Evolutionary conservation across 1,140 invertebrate genomes (phyloP).

Genomic region (Argopecten irradians): DNA sequence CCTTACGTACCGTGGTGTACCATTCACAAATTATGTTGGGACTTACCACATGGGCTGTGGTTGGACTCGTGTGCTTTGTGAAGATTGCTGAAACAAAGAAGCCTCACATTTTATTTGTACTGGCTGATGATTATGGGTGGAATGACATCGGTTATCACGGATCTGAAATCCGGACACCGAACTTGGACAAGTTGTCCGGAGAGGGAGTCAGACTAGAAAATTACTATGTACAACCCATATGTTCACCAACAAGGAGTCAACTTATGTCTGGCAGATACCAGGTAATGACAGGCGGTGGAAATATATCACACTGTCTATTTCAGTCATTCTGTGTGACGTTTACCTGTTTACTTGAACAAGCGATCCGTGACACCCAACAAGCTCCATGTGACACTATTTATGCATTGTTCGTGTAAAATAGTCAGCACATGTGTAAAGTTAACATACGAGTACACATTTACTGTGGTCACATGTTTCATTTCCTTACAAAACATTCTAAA

Average conservation of each 20-base stretch:
- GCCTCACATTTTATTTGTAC: constrained; percentile 63
- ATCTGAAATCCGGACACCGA: constrained; percentile 76
- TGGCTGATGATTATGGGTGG: constrained; percentile 65
- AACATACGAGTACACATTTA: too few species aligned
- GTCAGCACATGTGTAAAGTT: too few species aligned
- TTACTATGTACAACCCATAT: constrained; percentile 64
- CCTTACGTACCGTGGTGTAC: too few species aligned
- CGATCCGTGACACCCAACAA: too few species aligned
- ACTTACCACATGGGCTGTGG: too few species aligned
- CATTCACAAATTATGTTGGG: too few species aligned
- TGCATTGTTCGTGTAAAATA: too few species aligned
- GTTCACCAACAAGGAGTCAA: constrained; percentile 62
- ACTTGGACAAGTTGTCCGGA: constrained; percentile 60
- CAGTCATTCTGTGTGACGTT: too few species aligned
- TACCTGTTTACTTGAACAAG: too few species aligned
- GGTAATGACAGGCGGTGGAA: constrained; percentile 27
- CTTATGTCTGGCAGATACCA: constrained; percentile 63
- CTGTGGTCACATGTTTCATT: too few species aligned
- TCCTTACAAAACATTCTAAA: too few species aligned
- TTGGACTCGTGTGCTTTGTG: not conserved
- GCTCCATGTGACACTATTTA: too few species aligned
- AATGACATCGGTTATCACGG: constrained; percentile 65
- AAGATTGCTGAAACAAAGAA: constrained; percentile 16
- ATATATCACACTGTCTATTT: not conserved
- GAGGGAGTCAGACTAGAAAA: constrained; percentile 61